Evolutionary conservation across 2,888 invertebrate species (phyloP).

Genomic region (Hypselothyrea guttata): DNA sequence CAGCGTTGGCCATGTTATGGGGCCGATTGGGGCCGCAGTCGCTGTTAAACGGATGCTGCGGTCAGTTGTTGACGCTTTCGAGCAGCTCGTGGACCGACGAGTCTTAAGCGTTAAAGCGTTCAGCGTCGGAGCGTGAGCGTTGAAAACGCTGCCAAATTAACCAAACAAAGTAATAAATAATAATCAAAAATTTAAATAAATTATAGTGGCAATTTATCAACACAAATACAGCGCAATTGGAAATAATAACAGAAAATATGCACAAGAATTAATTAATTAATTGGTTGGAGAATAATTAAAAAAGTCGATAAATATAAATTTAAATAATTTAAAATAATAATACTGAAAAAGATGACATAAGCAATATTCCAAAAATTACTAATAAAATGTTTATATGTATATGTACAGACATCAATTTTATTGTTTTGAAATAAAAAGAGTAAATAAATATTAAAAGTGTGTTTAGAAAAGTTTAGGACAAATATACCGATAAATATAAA

Average conservation of each 20-base stretch:
- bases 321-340: too few species aligned
- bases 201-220: too few species aligned
- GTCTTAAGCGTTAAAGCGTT: slow-evolving; percentile 1
- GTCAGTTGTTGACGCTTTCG: slow-evolving; percentile 64
- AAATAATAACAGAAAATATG: background rate
- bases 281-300: too few species aligned
- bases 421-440: too few species aligned
- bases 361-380: too few species aligned
- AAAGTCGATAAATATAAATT: background rate
- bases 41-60: slow-evolving; percentile 69
- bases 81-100: slow-evolving; percentile 52
- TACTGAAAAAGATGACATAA: too few species aligned
- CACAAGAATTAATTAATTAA: background rate
- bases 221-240: background rate
- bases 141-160: slow-evolving; percentile 4
- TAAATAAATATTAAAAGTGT: too few species aligned
- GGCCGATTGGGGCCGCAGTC: slow-evolving; percentile 61
- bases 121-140: slow-evolving; percentile 7
- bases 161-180: background rate
- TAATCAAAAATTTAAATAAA: slow-evolving; percentile 8
- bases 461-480: too few species aligned
- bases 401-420: too few species aligned
- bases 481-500: too few species aligned
- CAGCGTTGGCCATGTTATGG: slow-evolving; percentile 29
- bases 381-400: too few species aligned